phyloP scores from a whole-genome alignment of 2,113 vertebrate species.

The rabbit (Oryctolagus cuniculus) region mOryCun1.1 NC_091451.1:28227501-28228000 shows the following conservation, averaged over 20 bases:
- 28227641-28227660: not conserved
- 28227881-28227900: not conserved
- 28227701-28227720: not conserved
- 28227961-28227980: too few relatives aligned
- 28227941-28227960: too few relatives aligned
- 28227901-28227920: too few relatives aligned
- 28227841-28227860: not conserved
- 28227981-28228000: too few relatives aligned
- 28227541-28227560: not conserved
- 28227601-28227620: not conserved
- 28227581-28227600: not conserved
- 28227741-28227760: not conserved
- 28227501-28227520: too few relatives aligned
- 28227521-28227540: not conserved
- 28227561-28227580: not conserved
- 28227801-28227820: not conserved
- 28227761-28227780: not conserved
- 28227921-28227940: too few relatives aligned
- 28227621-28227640: not conserved
- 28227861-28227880: not conserved
- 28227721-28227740: not conserved
- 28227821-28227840: not conserved
- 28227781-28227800: not conserved
- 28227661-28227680: not conserved
- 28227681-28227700: not conserved